Conservation (phyloP, 2,113 vertebrate genomes). For the Chaetops frenatus region DNA sequence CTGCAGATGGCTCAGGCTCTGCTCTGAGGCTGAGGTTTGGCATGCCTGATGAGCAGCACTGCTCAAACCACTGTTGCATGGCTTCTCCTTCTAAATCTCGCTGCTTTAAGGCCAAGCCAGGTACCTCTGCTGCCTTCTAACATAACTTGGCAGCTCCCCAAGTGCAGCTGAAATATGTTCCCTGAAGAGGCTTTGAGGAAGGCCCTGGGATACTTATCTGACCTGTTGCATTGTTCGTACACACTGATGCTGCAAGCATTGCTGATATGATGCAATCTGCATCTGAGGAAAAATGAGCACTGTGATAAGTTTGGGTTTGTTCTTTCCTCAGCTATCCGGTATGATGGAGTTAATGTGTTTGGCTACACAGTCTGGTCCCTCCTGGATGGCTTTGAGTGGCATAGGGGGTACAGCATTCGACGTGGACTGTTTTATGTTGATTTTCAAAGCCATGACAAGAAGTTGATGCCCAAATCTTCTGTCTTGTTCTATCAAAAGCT, state of each 20-base stretch:
- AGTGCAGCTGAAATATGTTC: not conserved
- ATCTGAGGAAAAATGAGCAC: not conserved
- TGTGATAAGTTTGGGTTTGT: not conserved
- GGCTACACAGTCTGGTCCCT: slow-evolving; percentile 97
- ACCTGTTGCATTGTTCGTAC: not conserved
- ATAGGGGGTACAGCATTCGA: slow-evolving; percentile 86
- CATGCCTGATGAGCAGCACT: not conserved
- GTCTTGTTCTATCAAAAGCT: slow-evolving; percentile 90
- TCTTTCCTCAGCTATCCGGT: slow-evolving; percentile 78
- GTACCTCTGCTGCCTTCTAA: not conserved
- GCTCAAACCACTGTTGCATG: not conserved
- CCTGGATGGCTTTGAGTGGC: slow-evolving; percentile 95
- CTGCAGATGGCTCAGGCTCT: not conserved
- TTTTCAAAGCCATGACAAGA: slow-evolving; percentile 87
- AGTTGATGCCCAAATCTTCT: slow-evolving; percentile 88
- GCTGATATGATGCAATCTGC: not conserved
- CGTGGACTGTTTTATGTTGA: slow-evolving; percentile 92
- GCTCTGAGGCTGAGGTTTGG: not conserved
- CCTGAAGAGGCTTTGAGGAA: not conserved
- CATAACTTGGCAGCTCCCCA: not conserved
- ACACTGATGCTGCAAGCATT: not conserved
- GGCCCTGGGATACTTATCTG: not conserved
- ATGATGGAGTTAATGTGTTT: slow-evolving; percentile 84
- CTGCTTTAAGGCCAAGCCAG: not conserved
- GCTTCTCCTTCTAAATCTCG: not conserved